Conservation (phyloP, 2,113 vertebrate genomes). For the Pluvianellus socialis region DNA sequence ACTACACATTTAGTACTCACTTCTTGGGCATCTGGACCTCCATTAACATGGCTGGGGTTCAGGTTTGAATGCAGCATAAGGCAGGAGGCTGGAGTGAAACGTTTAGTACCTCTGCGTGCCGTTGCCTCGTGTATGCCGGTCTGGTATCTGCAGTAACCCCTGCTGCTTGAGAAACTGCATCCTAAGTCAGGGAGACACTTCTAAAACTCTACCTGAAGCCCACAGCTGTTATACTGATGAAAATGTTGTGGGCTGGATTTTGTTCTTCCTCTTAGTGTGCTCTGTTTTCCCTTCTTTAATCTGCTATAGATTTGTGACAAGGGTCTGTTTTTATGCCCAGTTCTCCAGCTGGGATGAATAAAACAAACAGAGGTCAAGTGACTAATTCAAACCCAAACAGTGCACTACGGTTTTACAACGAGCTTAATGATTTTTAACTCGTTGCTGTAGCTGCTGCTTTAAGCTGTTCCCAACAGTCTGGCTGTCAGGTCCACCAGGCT, state of each 20-base stretch:
- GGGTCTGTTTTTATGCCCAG: neutral
- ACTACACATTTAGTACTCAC: neutral
- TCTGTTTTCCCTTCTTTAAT: slow-evolving; percentile 8
- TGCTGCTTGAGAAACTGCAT: neutral
- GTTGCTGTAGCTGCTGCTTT: neutral
- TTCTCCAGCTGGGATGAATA: slow-evolving; percentile 1
- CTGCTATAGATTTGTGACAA: neutral
- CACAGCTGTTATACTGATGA: neutral
- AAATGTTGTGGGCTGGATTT: neutral
- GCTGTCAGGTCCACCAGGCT: neutral
- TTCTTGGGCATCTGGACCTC: neutral
- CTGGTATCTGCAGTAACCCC: neutral
- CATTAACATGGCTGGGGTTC: neutral
- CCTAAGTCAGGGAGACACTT: neutral
- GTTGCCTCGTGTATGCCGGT: neutral
- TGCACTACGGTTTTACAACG: neutral
- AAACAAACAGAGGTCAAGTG: slow-evolving; percentile 51
- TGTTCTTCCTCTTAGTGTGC: neutral
- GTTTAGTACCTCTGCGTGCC: neutral
- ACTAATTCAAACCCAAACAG: slow-evolving; percentile 55
- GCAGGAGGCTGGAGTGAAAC: neutral
- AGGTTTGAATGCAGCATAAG: neutral
- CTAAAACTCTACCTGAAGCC: neutral
- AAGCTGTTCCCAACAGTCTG: neutral
- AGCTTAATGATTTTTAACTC: slow-evolving; percentile 46